Base-by-base conservation (phyloP, 2,888 invertebrate species). In the Cacoxenus indagator region DNA sequence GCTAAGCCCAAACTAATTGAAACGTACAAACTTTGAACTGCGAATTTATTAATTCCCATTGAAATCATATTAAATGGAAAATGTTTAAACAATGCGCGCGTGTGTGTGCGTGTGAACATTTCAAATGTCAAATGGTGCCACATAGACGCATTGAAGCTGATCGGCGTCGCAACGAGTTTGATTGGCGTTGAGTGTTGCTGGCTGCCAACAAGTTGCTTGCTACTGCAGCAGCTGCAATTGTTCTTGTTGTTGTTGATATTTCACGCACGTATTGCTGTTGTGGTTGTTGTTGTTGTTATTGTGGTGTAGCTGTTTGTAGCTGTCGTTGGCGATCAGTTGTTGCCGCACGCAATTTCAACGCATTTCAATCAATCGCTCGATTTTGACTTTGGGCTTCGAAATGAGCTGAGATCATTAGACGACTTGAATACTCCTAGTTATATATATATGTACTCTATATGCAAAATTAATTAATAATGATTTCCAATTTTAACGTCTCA, bases 331-430 rank as follows among this genome's bases (percentile, higher is more conserved):
- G 24, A 31, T 43, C 45, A 22, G 14, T 45, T n/a, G n/a, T n/a
- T 62, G 61, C 43, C 61, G 67, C 78, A 80, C 80, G 80, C 80
- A 80, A 81, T 81, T 81, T 78, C 80, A 81, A 82, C 81, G 80
- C 80, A 81, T 81, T 82, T 81, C 82, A 81, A 81, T 81, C 82
- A 81, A 19, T 57, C 75, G 78, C 82, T 82, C 80, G 76, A 80
- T 73, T 77, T 80, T 82, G 65, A 65, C 37, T 24, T 43, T 31
- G 43, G 24, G 55, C 54, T n/a, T 43, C 11, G 45, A 43, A 37
- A 43, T 43, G 14, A 43, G 45, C n/a, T 43, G 45, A 43, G 2
- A n/a, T 43, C n/a, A 5, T 43, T 43, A n/a, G 11, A 43, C 4
- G 43, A 1, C n/a, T n/a, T n/a, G n/a, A n/a, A n/a, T n/a, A n/a